These are phyloP conservation scores for Progne subis DNA, from an alignment of 2,113 vertebrate genomes.

Conservation along the genomic window DNA sequence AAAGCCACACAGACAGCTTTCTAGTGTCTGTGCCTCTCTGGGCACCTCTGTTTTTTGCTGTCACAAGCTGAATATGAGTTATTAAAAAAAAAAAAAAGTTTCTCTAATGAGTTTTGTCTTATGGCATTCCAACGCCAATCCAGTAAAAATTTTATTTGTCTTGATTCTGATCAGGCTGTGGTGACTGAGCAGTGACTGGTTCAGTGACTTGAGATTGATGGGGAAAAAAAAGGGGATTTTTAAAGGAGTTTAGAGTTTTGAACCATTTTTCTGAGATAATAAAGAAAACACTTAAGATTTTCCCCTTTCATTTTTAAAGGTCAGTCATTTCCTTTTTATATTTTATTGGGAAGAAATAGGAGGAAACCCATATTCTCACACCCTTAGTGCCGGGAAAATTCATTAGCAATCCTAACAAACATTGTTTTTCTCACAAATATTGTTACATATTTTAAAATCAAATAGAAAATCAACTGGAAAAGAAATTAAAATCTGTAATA, in stretches of 20 bases:
- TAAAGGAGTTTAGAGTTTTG: not conserved
- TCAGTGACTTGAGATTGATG: not conserved
- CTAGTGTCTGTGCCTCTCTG: not conserved
- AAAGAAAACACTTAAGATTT: conserved; percentile 16
- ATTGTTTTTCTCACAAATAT: not conserved
- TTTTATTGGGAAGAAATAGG: conserved; percentile 36
- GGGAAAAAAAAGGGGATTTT: not conserved
- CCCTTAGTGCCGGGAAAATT: not conserved
- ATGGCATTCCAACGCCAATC: not conserved
- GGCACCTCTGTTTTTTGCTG: not conserved
- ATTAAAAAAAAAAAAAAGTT: not conserved
- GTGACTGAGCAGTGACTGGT: not conserved
- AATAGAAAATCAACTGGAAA: not conserved
- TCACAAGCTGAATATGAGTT: not conserved
- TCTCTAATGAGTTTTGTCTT: not conserved
- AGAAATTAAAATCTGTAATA: not conserved
- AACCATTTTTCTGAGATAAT: not conserved
- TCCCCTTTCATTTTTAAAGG: conserved; percentile 5
- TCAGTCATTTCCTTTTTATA: conserved; percentile 18
- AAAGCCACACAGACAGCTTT: not conserved
- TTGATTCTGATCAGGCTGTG: not conserved
- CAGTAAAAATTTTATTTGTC: not conserved
- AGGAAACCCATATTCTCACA: conserved; percentile 50
- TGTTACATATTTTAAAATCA: not conserved
- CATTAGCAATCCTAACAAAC: not conserved